Conservation (phyloP, 2,888 invertebrate species). For the Sphaerophoria taeniata region DNA sequence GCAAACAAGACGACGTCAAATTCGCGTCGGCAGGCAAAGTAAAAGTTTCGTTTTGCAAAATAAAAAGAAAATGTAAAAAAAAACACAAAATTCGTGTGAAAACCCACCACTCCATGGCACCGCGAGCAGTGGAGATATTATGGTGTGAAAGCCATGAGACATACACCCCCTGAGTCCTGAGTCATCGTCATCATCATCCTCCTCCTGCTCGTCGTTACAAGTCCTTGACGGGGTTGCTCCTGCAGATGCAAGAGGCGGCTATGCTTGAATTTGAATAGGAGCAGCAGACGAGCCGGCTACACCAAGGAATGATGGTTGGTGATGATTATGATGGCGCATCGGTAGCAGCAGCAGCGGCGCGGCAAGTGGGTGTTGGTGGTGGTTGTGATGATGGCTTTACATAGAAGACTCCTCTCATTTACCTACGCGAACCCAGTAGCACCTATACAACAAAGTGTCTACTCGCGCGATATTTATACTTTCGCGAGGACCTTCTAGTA, state of each 20-base stretch:
- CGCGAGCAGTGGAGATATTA: constrained; percentile 22
- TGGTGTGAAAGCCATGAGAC: constrained; percentile 68
- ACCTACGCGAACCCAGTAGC: constrained; percentile 63
- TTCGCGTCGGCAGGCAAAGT: constrained; percentile 67
- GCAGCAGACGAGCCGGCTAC: constrained; percentile 74
- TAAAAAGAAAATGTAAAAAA: not conserved
- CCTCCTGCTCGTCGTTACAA: constrained; percentile 24
- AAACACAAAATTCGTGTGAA: constrained; percentile 59
- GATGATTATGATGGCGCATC: constrained; percentile 42
- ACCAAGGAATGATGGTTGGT: constrained; percentile 54
- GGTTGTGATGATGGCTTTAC: constrained; percentile 51
- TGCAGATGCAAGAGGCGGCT: constrained; percentile 54
- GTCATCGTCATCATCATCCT: constrained; percentile 64
- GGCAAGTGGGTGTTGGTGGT: constrained; percentile 45
- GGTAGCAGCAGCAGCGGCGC: constrained; percentile 1
- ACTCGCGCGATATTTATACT: constrained; percentile 69
- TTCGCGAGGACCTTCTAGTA: constrained; percentile 73
- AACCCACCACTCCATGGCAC: constrained; percentile 47
- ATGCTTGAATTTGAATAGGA: constrained; percentile 71
- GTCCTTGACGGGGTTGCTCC: constrained; percentile 67
- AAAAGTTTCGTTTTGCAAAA: constrained; percentile 60
- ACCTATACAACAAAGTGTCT: constrained; percentile 74
- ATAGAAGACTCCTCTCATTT: constrained; percentile 69
- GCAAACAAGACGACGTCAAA: constrained; percentile 23
- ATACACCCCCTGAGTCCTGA: constrained; percentile 72